Conservation (phyloP, 2,888 invertebrate species). For the Tipula helvola region DNA sequence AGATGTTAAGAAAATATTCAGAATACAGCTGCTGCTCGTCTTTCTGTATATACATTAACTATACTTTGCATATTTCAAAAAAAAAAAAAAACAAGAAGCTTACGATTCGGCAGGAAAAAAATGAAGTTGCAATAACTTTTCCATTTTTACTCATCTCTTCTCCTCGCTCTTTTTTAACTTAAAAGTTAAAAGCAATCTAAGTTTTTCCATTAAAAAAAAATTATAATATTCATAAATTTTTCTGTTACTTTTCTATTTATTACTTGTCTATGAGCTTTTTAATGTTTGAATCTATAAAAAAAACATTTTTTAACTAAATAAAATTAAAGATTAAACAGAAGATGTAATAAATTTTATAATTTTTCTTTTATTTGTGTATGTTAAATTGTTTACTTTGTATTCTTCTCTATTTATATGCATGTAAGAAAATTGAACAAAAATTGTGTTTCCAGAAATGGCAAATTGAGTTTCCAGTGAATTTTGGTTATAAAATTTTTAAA, state of each 20-base stretch:
- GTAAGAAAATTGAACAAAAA: too few species aligned
- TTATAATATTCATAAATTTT: background rate
- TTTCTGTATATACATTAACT: background rate
- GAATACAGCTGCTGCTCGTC: background rate
- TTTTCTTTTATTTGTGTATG: background rate
- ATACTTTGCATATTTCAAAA: background rate
- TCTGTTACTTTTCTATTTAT: background rate
- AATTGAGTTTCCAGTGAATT: too few species aligned
- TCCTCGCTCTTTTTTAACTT: background rate
- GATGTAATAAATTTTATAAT: background rate
- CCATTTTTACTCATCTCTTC: background rate
- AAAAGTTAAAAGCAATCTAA: background rate
- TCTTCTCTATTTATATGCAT: background rate
- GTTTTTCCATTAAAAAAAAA: background rate
- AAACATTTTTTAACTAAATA: background rate
- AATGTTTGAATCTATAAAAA: too few species aligned
- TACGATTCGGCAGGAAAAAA: background rate
- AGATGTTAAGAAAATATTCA: background rate
- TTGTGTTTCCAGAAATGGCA: too few species aligned
- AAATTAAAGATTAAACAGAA: background rate
- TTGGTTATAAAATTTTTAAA: too few species aligned
- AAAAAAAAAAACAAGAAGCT: background rate
- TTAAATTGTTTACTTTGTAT: too few species aligned
- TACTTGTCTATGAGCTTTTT: background rate
- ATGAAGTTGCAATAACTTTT: background rate